phyloP scores from a whole-genome alignment of 2,888 invertebrate species.

The Rosalia funebris region DNA sequence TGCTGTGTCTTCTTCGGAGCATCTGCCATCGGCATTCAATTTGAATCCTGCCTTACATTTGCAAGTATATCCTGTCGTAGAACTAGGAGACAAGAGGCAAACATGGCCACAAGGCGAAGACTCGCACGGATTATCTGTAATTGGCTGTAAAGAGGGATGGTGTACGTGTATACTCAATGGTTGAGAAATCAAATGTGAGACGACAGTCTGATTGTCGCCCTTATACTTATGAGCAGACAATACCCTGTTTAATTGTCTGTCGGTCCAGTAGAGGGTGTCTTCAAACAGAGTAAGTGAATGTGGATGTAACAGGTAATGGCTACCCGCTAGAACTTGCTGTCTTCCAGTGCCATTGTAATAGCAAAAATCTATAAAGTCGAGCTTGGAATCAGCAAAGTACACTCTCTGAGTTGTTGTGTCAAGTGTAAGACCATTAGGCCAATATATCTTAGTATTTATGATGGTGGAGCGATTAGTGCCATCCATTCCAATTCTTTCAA shows the following conservation, averaged over 20 bases:
- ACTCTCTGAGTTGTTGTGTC: conserved; percentile 93
- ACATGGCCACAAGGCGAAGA: conserved; percentile 85
- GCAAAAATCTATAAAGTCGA: conserved; percentile 98
- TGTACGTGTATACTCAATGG: conserved; percentile 95
- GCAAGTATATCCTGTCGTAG: conserved; percentile 80
- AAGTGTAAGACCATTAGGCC: conserved; percentile 97
- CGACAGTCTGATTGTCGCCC: conserved; percentile 89
- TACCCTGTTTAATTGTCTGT: conserved; percentile 90
- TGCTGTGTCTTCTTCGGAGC: conserved; percentile 85
- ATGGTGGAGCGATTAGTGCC: conserved; percentile 86
- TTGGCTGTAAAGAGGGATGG: conserved; percentile 93
- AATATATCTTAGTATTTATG: conserved; percentile 94
- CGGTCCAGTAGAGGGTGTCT: conserved; percentile 97
- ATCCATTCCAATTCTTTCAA: conserved; percentile 97
- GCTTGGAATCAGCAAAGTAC: conserved; percentile 96
- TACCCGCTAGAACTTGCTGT: conserved; percentile 86
- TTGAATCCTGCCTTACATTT: conserved; percentile 91
- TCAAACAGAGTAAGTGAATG: conserved; percentile 96
- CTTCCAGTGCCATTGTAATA: conserved; percentile 94
- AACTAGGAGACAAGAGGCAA: conserved; percentile 87
- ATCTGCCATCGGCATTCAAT: conserved; percentile 72
- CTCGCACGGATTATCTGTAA: conserved; percentile 79
- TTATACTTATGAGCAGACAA: conserved; percentile 91
- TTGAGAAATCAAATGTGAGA: conserved; percentile 93
- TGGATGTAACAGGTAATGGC: conserved; percentile 94